Percentiles rank a stretch among this genome's conserved stretches.
phyloP scores from a whole-genome alignment of 2,888 invertebrate genomes.

The Thelaira solivaga region DNA sequence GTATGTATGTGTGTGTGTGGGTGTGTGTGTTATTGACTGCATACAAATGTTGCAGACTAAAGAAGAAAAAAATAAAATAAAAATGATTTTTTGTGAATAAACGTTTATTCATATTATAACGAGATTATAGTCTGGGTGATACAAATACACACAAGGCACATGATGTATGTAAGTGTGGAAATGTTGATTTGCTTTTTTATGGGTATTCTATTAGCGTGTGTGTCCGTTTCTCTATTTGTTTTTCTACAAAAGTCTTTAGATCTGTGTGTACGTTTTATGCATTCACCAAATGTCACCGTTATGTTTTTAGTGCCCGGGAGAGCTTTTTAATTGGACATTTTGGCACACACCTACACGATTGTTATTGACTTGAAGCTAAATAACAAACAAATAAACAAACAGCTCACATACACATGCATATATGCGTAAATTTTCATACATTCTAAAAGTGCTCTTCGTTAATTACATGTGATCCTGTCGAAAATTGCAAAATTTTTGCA shows the following conservation, averaged over 20 bases:
- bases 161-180: background rate
- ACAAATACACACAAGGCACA: background rate
- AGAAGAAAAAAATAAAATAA: background rate
- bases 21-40: no score
- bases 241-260: background rate
- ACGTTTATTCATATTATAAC: slow-evolving; percentile 30
- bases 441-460: no score
- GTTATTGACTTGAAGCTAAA: slow-evolving; percentile 46
- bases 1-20: no score
- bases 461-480: no score
- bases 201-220: background rate
- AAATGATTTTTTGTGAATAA: background rate
- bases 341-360: slow-evolving; percentile 46
- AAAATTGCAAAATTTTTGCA: no score
- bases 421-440: background rate
- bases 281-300: slow-evolving; percentile 46
- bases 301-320: slow-evolving; percentile 46
- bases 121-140: slow-evolving; percentile 28
- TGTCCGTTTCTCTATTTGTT: background rate
- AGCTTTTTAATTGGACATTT: slow-evolving; percentile 59
- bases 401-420: background rate
- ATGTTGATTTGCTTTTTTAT: background rate
- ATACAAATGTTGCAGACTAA: slow-evolving; percentile 20
- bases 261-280: slow-evolving; percentile 26
- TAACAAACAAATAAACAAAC: slow-evolving; percentile 15